These are phyloP conservation scores for Macaria notata DNA, from an alignment of 2,888 invertebrate genomes.

Conservation along the genomic window DNA sequence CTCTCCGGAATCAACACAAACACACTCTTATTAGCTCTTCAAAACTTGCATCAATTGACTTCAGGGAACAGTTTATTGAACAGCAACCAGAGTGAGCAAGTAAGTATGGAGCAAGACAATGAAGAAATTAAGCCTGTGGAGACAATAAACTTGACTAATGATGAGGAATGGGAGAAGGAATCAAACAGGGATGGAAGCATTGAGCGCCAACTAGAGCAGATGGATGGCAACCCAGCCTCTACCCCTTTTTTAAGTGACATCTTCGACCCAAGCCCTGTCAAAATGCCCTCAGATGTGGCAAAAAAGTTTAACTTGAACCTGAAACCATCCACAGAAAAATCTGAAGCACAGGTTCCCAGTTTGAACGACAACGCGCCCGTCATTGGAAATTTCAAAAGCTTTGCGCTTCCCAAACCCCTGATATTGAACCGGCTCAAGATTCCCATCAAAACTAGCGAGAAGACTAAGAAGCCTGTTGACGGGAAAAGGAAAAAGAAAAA, in stretches of 20 bases:
- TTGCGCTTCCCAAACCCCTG: constrained; percentile 76
- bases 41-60: constrained; percentile 68
- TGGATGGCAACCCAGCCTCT: constrained; percentile 66
- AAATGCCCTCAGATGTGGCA: constrained; percentile 43
- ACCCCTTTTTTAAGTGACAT: constrained; percentile 77
- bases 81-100: constrained; percentile 30
- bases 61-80: constrained; percentile 33
- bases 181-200: constrained; percentile 66
- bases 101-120: constrained; percentile 27
- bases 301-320: constrained; percentile 62
- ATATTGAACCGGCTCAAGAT: constrained; percentile 73
- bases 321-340: constrained; percentile 46
- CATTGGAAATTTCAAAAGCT: constrained; percentile 78
- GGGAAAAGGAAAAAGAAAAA: constrained; percentile 57
- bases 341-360: constrained; percentile 40
- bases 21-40: constrained; percentile 65
- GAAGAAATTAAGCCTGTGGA: constrained; percentile 44
- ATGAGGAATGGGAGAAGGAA: constrained; percentile 74
- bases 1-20: constrained; percentile 70
- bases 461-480: constrained; percentile 47
- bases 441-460: constrained; percentile 61
- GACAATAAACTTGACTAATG: constrained; percentile 72
- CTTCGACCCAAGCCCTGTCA: constrained; percentile 73
- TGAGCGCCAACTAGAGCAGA: constrained; percentile 60
- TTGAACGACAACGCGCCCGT: constrained; percentile 63